These are phyloP conservation scores for Tympanoctomys barrerae DNA, from an alignment of 2,797 vertebrate species.

Conservation along the genomic window DNA sequence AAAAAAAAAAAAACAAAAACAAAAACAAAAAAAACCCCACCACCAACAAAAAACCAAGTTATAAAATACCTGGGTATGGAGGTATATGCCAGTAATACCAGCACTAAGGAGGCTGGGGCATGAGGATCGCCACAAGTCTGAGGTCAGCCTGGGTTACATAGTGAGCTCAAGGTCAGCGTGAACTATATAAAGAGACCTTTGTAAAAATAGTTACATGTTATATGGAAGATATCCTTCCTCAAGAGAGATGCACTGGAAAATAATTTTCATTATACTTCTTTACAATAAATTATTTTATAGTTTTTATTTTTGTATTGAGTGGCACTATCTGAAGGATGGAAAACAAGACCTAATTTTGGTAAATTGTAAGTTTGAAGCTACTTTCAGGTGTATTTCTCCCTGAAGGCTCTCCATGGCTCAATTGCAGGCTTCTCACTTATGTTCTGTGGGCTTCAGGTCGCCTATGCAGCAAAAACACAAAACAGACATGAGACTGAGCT, in stretches of 20 bases:
- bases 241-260: background rate
- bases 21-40: too few relatives aligned
- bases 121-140: background rate
- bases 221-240: background rate
- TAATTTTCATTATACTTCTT: slow-evolving; percentile 28
- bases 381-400: background rate
- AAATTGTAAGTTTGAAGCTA: background rate
- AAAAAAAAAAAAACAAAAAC: too few relatives aligned
- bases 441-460: slow-evolving; percentile 35
- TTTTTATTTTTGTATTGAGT: slow-evolving; percentile 44
- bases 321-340: slow-evolving; percentile 13
- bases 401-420: background rate
- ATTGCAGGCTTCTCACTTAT: slow-evolving; percentile 46
- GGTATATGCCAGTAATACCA: background rate
- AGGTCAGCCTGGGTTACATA: background rate
- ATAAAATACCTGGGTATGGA: background rate
- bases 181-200: background rate
- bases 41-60: too few relatives aligned
- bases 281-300: slow-evolving; percentile 44
- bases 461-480: slow-evolving; percentile 48
- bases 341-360: slow-evolving; percentile 47
- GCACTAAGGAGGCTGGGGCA: background rate
- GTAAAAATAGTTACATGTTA: background rate
- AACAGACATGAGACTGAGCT: slow-evolving; percentile 60
- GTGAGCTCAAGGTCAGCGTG: background rate